Percentiles rank a stretch among this genome's conserved stretches.
These are phyloP conservation scores for Todiramphus chloris DNA, from an alignment of 2,113 vertebrate species.

Conservation along the genomic window DNA sequence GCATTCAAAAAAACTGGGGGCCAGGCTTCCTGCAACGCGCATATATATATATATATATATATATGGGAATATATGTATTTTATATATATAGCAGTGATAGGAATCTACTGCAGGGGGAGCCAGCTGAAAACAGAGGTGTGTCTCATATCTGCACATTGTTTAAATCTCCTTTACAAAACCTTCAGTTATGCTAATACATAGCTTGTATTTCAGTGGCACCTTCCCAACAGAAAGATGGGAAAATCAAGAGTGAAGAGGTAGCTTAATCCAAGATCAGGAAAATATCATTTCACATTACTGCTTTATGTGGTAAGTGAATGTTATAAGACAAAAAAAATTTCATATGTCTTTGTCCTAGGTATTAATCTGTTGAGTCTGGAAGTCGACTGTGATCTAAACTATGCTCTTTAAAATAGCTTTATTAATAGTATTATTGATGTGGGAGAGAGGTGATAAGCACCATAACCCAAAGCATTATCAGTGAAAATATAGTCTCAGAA, in stretches of 20 bases:
- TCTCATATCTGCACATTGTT: not conserved
- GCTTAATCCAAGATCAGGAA: not conserved
- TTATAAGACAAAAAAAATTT: not conserved
- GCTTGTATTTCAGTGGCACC: not conserved
- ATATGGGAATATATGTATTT: rapidly evolving
- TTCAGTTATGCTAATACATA: not conserved
- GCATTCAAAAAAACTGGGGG: not conserved
- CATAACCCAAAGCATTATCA: not conserved
- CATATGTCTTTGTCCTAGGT: not conserved
- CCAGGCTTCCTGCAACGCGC: not conserved
- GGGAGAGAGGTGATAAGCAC: not conserved
- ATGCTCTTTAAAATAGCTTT: not conserved
- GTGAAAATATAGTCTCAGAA: not conserved
- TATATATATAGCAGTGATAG: not conserved
- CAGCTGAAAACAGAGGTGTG: not conserved
- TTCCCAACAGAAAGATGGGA: not conserved
- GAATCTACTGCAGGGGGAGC: rapidly evolving
- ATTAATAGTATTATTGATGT: not conserved
- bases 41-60: rapidly evolving
- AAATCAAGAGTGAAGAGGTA: not conserved
- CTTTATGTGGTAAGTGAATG: not conserved
- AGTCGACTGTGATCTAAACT: not conserved
- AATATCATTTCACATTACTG: not conserved
- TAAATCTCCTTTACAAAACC: not conserved
- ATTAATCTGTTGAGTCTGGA: not conserved